Evolutionary conservation across 2,888 invertebrate species (phyloP), one percentile per base, ranked within the genome.

Genomic region (Amaurobius ferox): DNA sequence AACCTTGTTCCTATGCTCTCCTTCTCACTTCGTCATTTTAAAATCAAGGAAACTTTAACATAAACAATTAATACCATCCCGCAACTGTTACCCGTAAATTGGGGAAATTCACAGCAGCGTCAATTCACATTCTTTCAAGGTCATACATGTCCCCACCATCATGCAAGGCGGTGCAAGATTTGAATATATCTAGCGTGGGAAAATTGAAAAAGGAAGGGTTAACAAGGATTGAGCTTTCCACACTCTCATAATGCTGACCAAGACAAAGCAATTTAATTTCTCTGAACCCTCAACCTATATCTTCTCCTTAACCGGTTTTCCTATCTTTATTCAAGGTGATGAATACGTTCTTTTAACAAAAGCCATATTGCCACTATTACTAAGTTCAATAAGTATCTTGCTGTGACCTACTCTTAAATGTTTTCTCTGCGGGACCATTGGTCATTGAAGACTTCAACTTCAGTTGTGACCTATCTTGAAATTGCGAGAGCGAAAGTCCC

Each of bases 61-160:
- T 55, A 55, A 55, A 55, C 55, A 55, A 55, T 55, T 23, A 55
- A 55, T 55, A 55, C 55, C 55, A 55, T 23, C 11, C 55, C 23
- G 23, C 55, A 55, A 19, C 55, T 55, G 23, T 55, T 55, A 55
- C 55, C 23, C 5, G 19, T 23, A 2, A 23, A n/a, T n/a, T 5
- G 23, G 16, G 23, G 55, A 23, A 23, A 23, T 23, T 55, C 2
- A 16, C 23, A 55, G 11, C 3, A 55, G 5, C 19, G 5, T 19
- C 55, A 55, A 11, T 11, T 35, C 16, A 5, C 55, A 23, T 55
- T 23, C 5, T 55, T 19, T 55, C 55, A 55, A 55, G 55, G 55
- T n/a, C 19, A 55, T 3, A 11, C 16, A 55, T 2, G 16, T 7
- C 2, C 44, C 16, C 2, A 35, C 5, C 6, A 44, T 13, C 16